A percentile compares a stretch with the other conserved stretches of the same genome.
Conservation (phyloP, 2,888 invertebrate species). For the Epirrhoe alternata region DNA sequence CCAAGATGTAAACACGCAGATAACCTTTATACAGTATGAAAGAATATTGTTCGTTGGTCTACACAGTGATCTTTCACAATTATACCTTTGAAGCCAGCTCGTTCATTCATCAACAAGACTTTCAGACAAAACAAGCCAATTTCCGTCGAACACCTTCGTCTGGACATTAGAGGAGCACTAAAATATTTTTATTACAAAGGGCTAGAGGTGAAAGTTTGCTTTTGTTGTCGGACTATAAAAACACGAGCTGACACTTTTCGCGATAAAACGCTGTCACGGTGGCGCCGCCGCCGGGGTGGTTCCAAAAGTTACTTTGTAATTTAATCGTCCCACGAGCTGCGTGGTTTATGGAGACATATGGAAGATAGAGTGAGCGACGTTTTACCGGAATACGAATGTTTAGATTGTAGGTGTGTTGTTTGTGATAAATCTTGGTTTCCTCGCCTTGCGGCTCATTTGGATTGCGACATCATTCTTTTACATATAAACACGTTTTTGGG, state of each 20-base stretch:
- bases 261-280: constrained; percentile 75
- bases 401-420: not conserved
- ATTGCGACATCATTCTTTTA: not conserved
- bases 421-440: not conserved
- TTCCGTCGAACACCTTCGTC: constrained; percentile 27
- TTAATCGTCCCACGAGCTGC: constrained; percentile 54
- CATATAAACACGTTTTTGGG: not conserved
- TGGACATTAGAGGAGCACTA: constrained; percentile 48
- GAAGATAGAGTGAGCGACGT: constrained; percentile 24
- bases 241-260: constrained; percentile 73
- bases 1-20: not conserved
- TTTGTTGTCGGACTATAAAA: constrained; percentile 74
- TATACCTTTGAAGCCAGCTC: not conserved
- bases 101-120: not conserved
- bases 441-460: not conserved
- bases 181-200: constrained; percentile 73
- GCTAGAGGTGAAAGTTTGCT: constrained; percentile 74
- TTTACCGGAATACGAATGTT: constrained; percentile 4
- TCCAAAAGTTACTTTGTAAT: constrained; percentile 64
- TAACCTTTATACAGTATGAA: not conserved
- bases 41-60: not conserved
- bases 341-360: constrained; percentile 36
- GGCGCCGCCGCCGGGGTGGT: constrained; percentile 50
- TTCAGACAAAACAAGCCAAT: constrained; percentile 14
- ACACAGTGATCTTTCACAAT: not conserved